Conservation (phyloP, 2,113 vertebrate genomes). For the Lampris megalopsis region DNA sequence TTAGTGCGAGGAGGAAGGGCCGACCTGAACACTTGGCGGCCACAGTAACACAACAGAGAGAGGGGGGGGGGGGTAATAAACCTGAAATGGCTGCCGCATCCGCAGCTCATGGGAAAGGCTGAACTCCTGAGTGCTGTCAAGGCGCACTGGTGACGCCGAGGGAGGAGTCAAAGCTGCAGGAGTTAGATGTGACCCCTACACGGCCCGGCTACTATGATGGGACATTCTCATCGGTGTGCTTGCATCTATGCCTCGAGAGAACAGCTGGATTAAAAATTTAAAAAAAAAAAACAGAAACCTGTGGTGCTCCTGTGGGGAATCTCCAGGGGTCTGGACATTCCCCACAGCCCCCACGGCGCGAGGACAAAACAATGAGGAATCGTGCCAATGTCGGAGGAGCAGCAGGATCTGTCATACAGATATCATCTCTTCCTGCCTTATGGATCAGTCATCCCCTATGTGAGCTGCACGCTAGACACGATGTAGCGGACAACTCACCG, state of each 20-base stretch:
- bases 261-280: constrained; percentile 10
- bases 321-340: constrained; percentile 17
- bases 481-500: not conserved
- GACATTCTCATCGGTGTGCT: constrained; percentile 61
- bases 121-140: constrained; percentile 39
- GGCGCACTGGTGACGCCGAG: constrained; percentile 34
- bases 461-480: constrained; percentile 3
- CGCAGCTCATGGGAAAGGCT: constrained; percentile 62
- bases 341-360: constrained; percentile 35
- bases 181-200: constrained; percentile 72
- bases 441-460: constrained; percentile 1
- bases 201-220: constrained; percentile 58
- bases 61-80: constrained; percentile 45
- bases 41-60: constrained; percentile 35
- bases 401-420: constrained; percentile 45
- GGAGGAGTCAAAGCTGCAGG: constrained; percentile 69
- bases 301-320: constrained; percentile 36
- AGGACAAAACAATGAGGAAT: constrained; percentile 46
- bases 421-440: constrained; percentile 21
- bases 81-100: constrained; percentile 52
- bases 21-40: constrained; percentile 71
- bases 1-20: constrained; percentile 51
- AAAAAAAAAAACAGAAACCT: constrained; percentile 9
- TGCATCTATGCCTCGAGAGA: constrained; percentile 52
- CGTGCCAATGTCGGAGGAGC: constrained; percentile 9